Evolutionary conservation across 2,888 invertebrate genomes (phyloP).

Genomic region (Opisthograptis luteolata): DNA sequence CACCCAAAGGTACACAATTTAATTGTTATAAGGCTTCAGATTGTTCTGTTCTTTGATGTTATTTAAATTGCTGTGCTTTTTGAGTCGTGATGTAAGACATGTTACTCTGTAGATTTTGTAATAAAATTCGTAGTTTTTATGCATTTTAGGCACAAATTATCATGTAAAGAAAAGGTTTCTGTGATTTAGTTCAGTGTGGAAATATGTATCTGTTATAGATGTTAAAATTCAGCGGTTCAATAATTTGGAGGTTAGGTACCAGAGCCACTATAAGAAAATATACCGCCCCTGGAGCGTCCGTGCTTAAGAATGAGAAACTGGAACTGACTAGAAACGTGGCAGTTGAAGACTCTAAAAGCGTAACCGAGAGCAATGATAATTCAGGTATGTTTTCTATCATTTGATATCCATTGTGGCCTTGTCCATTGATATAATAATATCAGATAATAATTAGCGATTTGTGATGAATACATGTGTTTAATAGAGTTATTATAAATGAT

Average conservation of each 20-base stretch:
- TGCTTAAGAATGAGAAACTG: slow-evolving; percentile 87
- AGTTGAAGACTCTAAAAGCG: slow-evolving; percentile 45
- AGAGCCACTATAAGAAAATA: slow-evolving; percentile 65
- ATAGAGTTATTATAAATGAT: too few species aligned
- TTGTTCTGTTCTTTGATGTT: neutral
- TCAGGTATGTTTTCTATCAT: slow-evolving; percentile 44
- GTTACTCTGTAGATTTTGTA: slow-evolving; percentile 38
- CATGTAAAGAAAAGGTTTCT: neutral
- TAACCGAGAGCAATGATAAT: slow-evolving; percentile 45
- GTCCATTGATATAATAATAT: neutral
- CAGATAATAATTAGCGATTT: too few species aligned
- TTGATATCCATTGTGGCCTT: slow-evolving; percentile 2
- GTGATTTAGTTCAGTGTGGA: slow-evolving; percentile 7
- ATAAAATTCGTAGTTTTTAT: neutral
- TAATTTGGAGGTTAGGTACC: slow-evolving; percentile 81
- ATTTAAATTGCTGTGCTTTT: neutral
- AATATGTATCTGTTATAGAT: slow-evolving; percentile 60
- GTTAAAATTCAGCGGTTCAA: slow-evolving; percentile 77
- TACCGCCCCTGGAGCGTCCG: slow-evolving; percentile 90
- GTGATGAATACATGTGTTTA: too few species aligned
- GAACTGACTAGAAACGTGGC: slow-evolving; percentile 52
- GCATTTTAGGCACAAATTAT: neutral
- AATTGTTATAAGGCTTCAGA: neutral
- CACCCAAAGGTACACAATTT: slow-evolving; percentile 15
- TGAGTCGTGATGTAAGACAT: slow-evolving; percentile 72